Evolutionary conservation across 2,797 vertebrate species (phyloP).

Genomic region (Potorous gilbertii): DNA sequence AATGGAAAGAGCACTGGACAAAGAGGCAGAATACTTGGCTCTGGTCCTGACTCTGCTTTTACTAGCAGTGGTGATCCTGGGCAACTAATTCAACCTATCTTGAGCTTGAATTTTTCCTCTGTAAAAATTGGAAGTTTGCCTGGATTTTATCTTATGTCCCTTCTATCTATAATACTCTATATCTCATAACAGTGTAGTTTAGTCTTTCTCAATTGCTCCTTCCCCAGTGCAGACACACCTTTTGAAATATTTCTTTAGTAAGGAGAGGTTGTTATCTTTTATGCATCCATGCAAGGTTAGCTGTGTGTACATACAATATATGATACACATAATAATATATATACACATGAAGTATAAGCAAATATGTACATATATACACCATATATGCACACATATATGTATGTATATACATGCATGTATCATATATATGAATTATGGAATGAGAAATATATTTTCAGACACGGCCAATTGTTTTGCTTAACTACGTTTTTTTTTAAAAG

Average conservation of each 20-base stretch:
- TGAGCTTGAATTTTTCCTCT: not conserved
- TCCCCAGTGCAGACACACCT: not conserved
- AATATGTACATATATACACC: too few species aligned
- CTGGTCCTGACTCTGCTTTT: not conserved
- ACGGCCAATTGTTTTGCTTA: not conserved
- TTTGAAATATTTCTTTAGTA: not conserved
- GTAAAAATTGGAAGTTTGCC: not conserved
- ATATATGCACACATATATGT: too few species aligned
- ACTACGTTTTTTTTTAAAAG: not conserved
- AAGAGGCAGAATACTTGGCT: not conserved
- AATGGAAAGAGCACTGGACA: not conserved
- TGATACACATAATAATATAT: not conserved
- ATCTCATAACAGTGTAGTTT: not conserved
- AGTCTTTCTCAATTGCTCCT: not conserved
- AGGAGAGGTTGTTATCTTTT: constrained; percentile 17
- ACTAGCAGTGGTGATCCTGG: not conserved
- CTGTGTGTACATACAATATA: not conserved
- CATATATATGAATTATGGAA: too few species aligned
- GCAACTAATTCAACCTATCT: not conserved
- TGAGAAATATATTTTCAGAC: not conserved
- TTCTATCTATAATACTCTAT: not conserved
- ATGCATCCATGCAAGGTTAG: not conserved
- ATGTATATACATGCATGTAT: too few species aligned
- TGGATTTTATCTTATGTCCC: not conserved
- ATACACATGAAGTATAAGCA: not conserved